Evolutionary conservation across 2,797 vertebrate genomes (phyloP).

Genomic region (Phrynocephalus guinanensis): DNA sequence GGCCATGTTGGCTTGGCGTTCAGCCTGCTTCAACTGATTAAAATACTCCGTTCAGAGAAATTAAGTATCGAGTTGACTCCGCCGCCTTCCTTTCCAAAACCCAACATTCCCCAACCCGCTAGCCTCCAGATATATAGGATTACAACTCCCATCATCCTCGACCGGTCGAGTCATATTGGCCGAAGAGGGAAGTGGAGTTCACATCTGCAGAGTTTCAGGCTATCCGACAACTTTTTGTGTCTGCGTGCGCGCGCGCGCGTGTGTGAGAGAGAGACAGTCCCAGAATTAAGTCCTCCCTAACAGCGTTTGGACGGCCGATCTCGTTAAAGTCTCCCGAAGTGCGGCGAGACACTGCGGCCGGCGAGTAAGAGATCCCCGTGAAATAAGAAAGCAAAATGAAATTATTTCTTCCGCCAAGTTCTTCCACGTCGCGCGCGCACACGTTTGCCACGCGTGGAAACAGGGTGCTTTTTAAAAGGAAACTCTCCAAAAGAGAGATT

Average conservation of each 20-base stretch:
- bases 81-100: background rate
- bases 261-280: too few species aligned
- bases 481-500: too few species aligned
- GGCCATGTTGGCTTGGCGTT: background rate
- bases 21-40: conserved; percentile 5
- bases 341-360: background rate
- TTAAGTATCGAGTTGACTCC: conserved; percentile 41
- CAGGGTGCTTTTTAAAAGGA: background rate
- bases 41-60: conserved; percentile 12
- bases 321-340: background rate
- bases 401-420: background rate
- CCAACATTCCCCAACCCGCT: background rate
- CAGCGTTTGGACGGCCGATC: conserved; percentile 31
- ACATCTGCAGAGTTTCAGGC: background rate
- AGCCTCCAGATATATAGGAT: background rate
- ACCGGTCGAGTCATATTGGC: background rate
- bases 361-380: conserved; percentile 9
- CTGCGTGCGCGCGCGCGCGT: too few species aligned
- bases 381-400: background rate
- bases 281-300: conserved; percentile 8
- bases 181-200: background rate
- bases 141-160: too few species aligned
- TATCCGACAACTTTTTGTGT: too few species aligned
- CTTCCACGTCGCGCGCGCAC: background rate
- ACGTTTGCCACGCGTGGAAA: too few species aligned